phyloP scores from a whole-genome alignment of 2,797 vertebrate species.

The Chrysocyon brachyurus region DNA sequence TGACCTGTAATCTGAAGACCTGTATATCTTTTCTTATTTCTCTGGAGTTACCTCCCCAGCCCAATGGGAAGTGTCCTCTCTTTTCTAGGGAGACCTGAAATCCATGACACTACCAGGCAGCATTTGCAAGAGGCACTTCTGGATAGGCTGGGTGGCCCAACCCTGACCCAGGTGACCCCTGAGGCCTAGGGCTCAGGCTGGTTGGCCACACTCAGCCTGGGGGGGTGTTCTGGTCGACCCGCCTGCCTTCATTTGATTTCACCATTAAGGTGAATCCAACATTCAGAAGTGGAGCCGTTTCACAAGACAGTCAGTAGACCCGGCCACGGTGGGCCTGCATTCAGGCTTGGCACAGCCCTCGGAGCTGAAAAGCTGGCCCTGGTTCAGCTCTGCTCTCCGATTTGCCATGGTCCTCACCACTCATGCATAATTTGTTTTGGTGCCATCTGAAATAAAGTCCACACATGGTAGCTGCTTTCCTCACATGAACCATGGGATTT shows the following conservation, averaged over 20 bases:
- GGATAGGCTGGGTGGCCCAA: neutral
- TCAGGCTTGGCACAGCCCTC: neutral
- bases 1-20: neutral
- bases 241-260: neutral
- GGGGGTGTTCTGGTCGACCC: neutral
- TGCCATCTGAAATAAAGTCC: neutral
- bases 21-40: neutral
- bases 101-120: neutral
- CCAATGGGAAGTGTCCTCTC: neutral
- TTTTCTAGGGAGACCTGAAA: neutral
- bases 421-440: too few relatives aligned
- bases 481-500: neutral
- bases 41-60: neutral
- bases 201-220: neutral
- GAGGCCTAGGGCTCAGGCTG: neutral
- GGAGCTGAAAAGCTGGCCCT: neutral
- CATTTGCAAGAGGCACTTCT: neutral
- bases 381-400: fast-evolving
- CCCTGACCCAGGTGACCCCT: neutral
- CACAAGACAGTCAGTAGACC: neutral
- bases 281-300: neutral
- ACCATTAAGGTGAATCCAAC: neutral
- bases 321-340: fast-evolving
- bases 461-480: fast-evolving
- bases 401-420: neutral